These are phyloP conservation scores for Clivina fossor DNA, from an alignment of 2,888 invertebrate species.

Conservation along the genomic window DNA sequence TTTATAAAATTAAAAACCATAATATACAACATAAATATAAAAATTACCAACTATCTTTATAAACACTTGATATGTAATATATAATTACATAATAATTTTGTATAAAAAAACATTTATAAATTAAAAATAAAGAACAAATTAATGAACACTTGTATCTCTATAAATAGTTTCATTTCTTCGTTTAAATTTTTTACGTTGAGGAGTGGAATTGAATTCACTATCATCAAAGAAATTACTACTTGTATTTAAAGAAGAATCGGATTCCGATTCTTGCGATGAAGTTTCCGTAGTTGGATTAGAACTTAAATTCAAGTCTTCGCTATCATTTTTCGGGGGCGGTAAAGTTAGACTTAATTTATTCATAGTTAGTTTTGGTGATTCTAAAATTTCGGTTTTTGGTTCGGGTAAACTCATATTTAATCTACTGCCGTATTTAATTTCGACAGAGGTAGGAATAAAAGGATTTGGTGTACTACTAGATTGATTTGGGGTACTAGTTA, in stretches of 20 bases:
- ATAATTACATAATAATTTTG: neutral
- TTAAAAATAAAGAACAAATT: neutral
- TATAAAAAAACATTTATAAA: neutral
- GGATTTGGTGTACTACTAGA: conserved; percentile 1
- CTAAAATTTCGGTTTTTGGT: conserved; percentile 40
- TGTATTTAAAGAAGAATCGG: conserved; percentile 18
- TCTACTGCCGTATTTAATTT: conserved; percentile 37
- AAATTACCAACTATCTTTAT: too few species aligned
- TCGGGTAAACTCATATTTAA: conserved; percentile 45
- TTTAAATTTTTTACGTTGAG: conserved; percentile 51
- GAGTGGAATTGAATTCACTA: conserved; percentile 18
- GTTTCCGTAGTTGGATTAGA: conserved; percentile 16
- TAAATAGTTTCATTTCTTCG: conserved; percentile 53
- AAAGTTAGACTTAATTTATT: conserved; percentile 24
- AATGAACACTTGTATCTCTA: conserved; percentile 19
- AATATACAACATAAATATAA: conserved; percentile 5
- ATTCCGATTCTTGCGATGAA: conserved; percentile 19
- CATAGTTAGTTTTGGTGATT: conserved; percentile 15
- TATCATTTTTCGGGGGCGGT: conserved; percentile 23
- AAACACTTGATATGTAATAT: neutral
- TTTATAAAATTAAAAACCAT: too few species aligned
- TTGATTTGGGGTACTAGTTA: too few species aligned
- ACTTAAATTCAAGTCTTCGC: conserved; percentile 13
- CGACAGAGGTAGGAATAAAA: conserved; percentile 33
- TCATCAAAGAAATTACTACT: conserved; percentile 12